These are phyloP conservation scores for Psophia crepitans DNA, from an alignment of 2,113 vertebrate genomes.

Conservation along the genomic window DNA sequence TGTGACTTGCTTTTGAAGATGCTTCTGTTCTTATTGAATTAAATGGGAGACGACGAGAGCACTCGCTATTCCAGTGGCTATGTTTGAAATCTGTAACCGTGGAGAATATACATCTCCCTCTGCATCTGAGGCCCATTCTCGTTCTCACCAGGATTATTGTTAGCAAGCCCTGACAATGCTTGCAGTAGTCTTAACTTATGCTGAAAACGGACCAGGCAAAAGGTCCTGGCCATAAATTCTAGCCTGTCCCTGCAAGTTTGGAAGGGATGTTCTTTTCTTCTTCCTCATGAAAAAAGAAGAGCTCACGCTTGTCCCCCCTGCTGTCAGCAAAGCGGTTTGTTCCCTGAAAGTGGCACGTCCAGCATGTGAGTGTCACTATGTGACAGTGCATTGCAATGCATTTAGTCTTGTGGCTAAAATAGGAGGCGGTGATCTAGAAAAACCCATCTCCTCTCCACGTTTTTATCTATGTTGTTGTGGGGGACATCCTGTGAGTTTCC, in stretches of 20 bases:
- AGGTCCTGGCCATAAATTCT: not conserved
- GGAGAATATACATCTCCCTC: not conserved
- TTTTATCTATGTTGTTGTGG: not conserved
- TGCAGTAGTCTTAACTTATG: not conserved
- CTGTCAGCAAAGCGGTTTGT: not conserved
- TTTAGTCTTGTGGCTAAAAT: not conserved
- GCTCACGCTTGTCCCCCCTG: not conserved
- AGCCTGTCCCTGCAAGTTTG: not conserved
- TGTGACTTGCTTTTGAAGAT: not conserved
- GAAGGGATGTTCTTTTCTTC: not conserved
- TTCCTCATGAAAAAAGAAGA: not conserved
- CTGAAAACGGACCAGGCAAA: not conserved
- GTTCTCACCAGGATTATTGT: not conserved
- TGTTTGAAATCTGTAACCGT: not conserved
- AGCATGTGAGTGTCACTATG: fast-evolving
- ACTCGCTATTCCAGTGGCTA: not conserved
- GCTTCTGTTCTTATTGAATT: not conserved
- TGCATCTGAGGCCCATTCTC: not conserved
- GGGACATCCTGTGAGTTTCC: not conserved
- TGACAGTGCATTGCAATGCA: not conserved
- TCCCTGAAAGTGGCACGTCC: not conserved
- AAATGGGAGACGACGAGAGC: not conserved
- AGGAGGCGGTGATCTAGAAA: not conserved
- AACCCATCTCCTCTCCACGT: not conserved
- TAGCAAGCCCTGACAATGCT: not conserved